A percentile compares a stretch with the other conserved stretches of the same genome.
These are phyloP conservation scores for Lordiphosa fenestrarum DNA, from an alignment of 2,888 invertebrate species.

Conservation along the genomic window DNA sequence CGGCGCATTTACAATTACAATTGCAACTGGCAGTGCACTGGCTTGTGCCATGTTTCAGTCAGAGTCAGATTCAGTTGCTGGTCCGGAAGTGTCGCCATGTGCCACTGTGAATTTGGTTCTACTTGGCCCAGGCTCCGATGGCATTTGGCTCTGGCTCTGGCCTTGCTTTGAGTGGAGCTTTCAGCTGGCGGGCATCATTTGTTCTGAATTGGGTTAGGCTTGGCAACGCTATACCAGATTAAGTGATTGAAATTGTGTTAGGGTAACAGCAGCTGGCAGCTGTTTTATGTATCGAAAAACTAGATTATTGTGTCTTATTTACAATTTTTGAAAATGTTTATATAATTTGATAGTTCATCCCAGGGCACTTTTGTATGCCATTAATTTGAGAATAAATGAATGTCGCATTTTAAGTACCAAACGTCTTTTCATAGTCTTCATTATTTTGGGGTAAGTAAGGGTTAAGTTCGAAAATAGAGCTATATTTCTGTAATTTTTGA, in stretches of 20 bases:
- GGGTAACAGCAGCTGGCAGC: conserved; percentile 14
- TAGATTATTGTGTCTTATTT: conserved; percentile 11
- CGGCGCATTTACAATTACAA: conserved; percentile 12
- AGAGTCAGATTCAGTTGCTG: conserved; percentile 5
- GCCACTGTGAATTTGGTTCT: conserved; percentile 56
- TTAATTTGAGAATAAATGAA: too few relatives aligned
- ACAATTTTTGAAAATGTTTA: neutral
- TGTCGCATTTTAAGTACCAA: too few relatives aligned
- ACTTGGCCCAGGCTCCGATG: neutral
- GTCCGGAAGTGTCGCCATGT: conserved; percentile 63
- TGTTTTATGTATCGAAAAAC: conserved; percentile 23
- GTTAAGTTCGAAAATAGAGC: too few relatives aligned
- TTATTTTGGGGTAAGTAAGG: too few relatives aligned
- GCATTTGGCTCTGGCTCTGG: conserved; percentile 46
- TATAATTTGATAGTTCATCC: too few relatives aligned
- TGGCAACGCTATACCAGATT: neutral
- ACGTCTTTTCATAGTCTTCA: too few relatives aligned
- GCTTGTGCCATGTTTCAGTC: conserved; percentile 26
- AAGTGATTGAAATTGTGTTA: conserved; percentile 30
- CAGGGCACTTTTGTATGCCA: too few relatives aligned
- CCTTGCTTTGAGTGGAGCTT: conserved; percentile 34
- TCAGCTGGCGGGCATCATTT: conserved; percentile 61
- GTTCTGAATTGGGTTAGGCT: conserved; percentile 20
- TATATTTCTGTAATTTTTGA: too few relatives aligned
- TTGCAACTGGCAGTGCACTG: conserved; percentile 28